Percentiles rank a stretch among this genome's conserved stretches.
Evolutionary conservation across 2,797 vertebrate species (phyloP).

Genomic region (Psittacula derbiana): DNA sequence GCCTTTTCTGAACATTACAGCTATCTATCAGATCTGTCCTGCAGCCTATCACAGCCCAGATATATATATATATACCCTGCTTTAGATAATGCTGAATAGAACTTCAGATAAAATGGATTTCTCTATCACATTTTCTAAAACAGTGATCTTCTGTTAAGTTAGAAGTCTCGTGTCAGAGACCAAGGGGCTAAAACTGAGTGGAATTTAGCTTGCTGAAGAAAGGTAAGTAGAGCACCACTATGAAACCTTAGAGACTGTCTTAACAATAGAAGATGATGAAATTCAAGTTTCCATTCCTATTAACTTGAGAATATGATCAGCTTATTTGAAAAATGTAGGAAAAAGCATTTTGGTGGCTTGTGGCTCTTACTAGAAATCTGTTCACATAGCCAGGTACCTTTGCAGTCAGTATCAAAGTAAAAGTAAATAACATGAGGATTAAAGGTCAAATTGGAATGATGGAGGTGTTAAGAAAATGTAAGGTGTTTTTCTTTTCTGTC

Average conservation of each 20-base stretch:
- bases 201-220: neutral
- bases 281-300: neutral
- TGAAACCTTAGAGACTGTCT: neutral
- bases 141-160: neutral
- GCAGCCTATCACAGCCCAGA: neutral
- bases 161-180: neutral
- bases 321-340: neutral
- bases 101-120: neutral
- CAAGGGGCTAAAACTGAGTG: neutral
- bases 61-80: neutral
- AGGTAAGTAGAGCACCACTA: accelerated
- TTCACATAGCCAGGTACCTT: neutral
- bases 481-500: neutral
- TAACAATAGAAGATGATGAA: neutral
- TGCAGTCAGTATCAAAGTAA: neutral
- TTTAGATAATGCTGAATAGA: neutral
- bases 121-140: neutral
- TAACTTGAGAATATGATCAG: neutral
- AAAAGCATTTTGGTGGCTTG: neutral
- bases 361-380: neutral
- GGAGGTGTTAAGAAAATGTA: neutral
- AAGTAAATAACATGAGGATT: neutral
- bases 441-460: neutral
- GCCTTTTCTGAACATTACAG: neutral
- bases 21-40: neutral